Percentiles rank a stretch among this genome's conserved stretches.
These are phyloP conservation scores for Glaucopsyche alexis DNA, from an alignment of 2,888 invertebrate species.

Conservation along the genomic window DNA sequence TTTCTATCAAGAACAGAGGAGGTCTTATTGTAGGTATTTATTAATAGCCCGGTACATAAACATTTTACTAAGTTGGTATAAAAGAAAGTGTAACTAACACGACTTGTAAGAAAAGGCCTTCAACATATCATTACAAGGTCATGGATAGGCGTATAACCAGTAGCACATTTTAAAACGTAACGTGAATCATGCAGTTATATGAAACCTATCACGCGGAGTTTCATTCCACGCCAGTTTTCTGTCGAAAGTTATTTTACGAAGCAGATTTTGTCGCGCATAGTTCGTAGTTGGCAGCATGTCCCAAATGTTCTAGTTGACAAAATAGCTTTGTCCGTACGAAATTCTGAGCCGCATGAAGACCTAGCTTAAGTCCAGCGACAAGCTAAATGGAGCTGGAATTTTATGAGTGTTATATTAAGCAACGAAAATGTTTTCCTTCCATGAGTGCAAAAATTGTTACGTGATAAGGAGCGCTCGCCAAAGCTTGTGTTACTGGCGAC, in stretches of 20 bases:
- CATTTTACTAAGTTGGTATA: too few species aligned
- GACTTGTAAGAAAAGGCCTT: too few species aligned
- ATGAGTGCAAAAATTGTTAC: slow-evolving; percentile 18
- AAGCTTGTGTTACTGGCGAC: background rate
- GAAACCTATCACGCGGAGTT: background rate
- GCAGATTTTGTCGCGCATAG: background rate
- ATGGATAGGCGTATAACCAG: too few species aligned
- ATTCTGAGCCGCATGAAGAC: slow-evolving; percentile 27
- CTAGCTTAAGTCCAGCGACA: slow-evolving; percentile 28
- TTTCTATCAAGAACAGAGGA: too few species aligned
- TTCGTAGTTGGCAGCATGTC: background rate
- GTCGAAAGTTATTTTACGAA: background rate
- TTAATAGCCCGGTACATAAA: too few species aligned
- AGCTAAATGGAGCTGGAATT: slow-evolving; percentile 8
- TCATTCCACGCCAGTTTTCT: background rate
- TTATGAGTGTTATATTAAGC: slow-evolving; percentile 30
- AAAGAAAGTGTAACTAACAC: too few species aligned
- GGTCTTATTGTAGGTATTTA: too few species aligned
- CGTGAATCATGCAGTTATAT: background rate
- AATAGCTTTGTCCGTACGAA: slow-evolving; percentile 25
- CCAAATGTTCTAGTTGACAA: slow-evolving; percentile 15
- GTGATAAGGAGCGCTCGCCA: slow-evolving; percentile 10
- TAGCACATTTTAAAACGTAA: background rate
- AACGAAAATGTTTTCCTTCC: slow-evolving; percentile 26
- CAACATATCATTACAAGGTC: too few species aligned